Evolutionary conservation across 2,888 invertebrate species (phyloP).

Genomic region (Lymantria monacha): DNA sequence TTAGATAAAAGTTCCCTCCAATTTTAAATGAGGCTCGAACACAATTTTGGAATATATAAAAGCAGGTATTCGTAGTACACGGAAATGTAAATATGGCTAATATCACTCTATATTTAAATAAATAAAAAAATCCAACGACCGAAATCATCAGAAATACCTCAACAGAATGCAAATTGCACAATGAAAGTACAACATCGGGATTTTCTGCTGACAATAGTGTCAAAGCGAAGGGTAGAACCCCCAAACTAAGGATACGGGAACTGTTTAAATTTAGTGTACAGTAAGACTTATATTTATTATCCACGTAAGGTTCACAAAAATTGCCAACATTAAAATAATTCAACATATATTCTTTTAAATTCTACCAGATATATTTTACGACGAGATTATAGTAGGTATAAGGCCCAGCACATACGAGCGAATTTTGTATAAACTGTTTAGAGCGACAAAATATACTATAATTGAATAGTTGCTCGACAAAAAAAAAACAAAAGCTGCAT

Average conservation of each 20-base stretch:
- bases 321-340: constrained; percentile 67
- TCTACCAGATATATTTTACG: constrained; percentile 6
- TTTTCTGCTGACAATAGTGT: constrained; percentile 27
- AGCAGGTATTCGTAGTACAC: no score
- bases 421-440: no score
- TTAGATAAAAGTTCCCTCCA: no score
- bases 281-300: constrained; percentile 49
- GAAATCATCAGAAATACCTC: constrained; percentile 1
- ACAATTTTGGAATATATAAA: no score
- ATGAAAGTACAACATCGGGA: constrained; percentile 14
- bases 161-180: constrained; percentile 11
- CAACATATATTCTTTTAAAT: constrained; percentile 27
- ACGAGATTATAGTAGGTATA: constrained; percentile 3
- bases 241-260: constrained; percentile 20
- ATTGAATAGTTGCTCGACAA: no score
- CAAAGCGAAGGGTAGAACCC: constrained; percentile 21
- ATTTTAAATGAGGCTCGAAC: no score
- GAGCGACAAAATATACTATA: no score
- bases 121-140: no score
- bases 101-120: no score
- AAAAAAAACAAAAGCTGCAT: no score
- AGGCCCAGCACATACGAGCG: no score
- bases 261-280: constrained; percentile 35
- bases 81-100: no score
- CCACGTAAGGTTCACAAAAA: constrained; percentile 42